Conservation (phyloP, 1,140 invertebrate species). For the Eueides isabella region DNA sequence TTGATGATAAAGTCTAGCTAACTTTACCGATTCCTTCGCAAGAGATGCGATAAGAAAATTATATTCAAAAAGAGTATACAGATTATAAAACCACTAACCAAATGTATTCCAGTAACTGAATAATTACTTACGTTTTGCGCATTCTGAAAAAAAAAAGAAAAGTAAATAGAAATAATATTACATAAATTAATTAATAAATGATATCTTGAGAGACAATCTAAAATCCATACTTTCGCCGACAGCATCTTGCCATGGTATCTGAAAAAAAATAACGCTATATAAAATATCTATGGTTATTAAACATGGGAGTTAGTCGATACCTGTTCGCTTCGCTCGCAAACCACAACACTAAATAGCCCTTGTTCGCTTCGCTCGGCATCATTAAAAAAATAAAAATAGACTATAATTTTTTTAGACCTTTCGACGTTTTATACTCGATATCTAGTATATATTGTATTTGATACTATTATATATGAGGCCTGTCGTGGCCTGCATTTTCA, state of each 20-base stretch:
- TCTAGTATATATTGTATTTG: no score
- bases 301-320: no score
- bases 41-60: not conserved
- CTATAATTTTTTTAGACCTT: no score
- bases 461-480: no score
- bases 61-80: not conserved
- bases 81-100: not conserved
- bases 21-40: not conserved
- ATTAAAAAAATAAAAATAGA: no score
- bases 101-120: not conserved
- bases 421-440: no score
- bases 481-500: no score
- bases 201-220: not conserved
- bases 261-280: conserved; percentile 12
- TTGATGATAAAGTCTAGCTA: no score
- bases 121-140: conserved; percentile 53
- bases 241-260: conserved; percentile 52
- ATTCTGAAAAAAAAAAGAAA: conserved; percentile 45
- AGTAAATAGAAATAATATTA: conserved; percentile 8
- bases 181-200: conserved; percentile 20
- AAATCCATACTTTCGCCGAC: conserved; percentile 48
- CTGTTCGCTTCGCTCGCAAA: no score
- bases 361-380: no score
- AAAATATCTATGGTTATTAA: no score
- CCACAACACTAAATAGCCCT: no score